Percentiles rank a stretch among this genome's conserved stretches.
Conservation (phyloP, 2,888 invertebrate genomes). For the Leptopterna dolabrata region DNA sequence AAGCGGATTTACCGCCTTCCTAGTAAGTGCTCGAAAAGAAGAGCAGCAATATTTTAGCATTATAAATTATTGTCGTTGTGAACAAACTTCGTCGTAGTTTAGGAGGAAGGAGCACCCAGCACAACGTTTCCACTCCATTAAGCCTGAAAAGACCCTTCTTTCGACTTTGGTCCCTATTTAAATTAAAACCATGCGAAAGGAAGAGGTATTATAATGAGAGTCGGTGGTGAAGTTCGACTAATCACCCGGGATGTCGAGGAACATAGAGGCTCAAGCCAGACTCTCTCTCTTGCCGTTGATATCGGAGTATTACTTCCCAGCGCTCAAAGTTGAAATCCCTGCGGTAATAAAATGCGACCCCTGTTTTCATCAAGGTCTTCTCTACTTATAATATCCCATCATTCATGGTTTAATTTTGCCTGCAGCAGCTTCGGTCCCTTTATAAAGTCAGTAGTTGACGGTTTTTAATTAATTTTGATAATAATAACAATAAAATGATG, state of each 20-base stretch:
- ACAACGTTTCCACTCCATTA: constrained; percentile 37
- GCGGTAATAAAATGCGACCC: constrained; percentile 15
- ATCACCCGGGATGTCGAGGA: not conserved
- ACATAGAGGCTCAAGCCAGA: not conserved
- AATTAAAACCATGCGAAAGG: constrained; percentile 22
- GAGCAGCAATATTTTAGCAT: constrained; percentile 10
- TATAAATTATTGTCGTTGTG: constrained; percentile 10
- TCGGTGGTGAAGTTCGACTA: constrained; percentile 20
- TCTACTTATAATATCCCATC: not conserved
- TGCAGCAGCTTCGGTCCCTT: not conserved
- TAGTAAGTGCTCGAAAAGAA: not conserved
- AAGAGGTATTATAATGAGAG: constrained; percentile 16
- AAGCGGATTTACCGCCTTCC: not conserved
- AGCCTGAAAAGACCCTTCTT: constrained; percentile 12
- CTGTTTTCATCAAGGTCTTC: not conserved
- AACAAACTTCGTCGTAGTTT: constrained; percentile 8
- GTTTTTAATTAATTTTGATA: not conserved
- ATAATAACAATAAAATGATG: not conserved
- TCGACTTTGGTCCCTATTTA: not conserved
- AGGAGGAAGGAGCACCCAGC: not conserved
- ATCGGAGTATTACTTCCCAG: constrained; percentile 15
- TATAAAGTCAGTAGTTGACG: not conserved
- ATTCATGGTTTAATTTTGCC: not conserved
- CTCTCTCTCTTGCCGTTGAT: not conserved
- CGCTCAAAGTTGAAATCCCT: constrained; percentile 1